Percentiles rank a stretch among this genome's conserved stretches.
Conservation (phyloP, 1,140 invertebrate genomes). For the Oncopeltus fasciatus region DNA sequence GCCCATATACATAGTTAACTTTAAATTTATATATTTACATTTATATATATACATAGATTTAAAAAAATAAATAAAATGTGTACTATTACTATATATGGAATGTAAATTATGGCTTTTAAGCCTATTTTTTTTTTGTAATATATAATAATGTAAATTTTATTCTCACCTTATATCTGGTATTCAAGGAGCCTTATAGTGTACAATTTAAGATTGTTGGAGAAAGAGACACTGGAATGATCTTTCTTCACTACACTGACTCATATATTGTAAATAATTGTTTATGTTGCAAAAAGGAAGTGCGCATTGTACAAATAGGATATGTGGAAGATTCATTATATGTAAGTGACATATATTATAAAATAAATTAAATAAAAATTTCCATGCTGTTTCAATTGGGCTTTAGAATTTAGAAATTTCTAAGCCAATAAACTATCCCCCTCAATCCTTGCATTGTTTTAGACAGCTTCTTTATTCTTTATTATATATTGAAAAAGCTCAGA, state of each 20-base stretch:
- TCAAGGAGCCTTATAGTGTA: constrained; percentile 9
- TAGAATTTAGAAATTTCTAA: no score
- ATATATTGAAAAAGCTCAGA: no score
- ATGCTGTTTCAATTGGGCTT: no score
- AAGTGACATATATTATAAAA: constrained; percentile 3
- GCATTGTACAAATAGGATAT: constrained; percentile 3
- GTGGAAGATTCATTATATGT: background rate
- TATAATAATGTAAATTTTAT: constrained; percentile 5
- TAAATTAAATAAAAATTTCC: constrained; percentile 1
- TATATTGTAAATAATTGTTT: constrained; percentile 4
- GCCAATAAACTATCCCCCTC: no score
- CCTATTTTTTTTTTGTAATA: constrained; percentile 3
- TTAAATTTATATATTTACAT: no score
- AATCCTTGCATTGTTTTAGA: no score
- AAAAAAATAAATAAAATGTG: background rate
- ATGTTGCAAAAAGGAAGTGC: background rate
- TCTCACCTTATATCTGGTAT: constrained; percentile 7
- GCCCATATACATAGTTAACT: no score
- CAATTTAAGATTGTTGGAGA: background rate
- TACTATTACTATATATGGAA: background rate
- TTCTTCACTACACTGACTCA: constrained; percentile 4
- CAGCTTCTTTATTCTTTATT: no score
- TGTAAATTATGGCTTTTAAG: background rate
- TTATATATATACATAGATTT: no score
- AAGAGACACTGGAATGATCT: background rate